Evolutionary conservation across 1,140 invertebrate genomes (phyloP).

Genomic region (Cydia amplana): DNA sequence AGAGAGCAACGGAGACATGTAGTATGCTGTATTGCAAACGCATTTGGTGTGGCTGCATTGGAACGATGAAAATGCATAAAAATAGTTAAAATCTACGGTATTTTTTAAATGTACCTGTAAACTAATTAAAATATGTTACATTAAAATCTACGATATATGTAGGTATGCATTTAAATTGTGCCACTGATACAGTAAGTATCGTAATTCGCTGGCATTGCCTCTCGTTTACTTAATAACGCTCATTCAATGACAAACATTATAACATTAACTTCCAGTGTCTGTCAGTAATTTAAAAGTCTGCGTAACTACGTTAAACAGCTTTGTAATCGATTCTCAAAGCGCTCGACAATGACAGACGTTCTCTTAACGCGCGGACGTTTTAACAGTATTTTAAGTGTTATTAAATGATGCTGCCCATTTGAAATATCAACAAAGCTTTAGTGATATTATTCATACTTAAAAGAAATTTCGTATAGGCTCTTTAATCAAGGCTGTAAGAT

Average conservation of each 20-base stretch:
- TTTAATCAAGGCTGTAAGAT: no score
- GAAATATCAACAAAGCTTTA: neutral
- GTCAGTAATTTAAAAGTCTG: constrained; percentile 18
- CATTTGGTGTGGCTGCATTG: no score
- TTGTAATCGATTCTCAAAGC: constrained; percentile 26
- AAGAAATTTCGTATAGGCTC: no score
- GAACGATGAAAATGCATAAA: no score
- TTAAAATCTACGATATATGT: no score
- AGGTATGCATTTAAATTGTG: no score
- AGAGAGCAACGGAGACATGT: no score
- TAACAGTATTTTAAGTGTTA: constrained; percentile 17
- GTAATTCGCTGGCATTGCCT: neutral
- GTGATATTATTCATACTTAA: no score
- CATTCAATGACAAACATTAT: neutral
- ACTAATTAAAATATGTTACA: no score
- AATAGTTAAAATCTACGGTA: no score
- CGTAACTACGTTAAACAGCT: constrained; percentile 18
- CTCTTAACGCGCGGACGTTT: constrained; percentile 20
- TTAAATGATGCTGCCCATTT: neutral
- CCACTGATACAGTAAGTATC: neutral
- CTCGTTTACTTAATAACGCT: neutral
- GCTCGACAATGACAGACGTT: constrained; percentile 26
- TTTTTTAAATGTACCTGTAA: no score
- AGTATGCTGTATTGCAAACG: no score
- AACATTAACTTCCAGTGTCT: constrained; percentile 8